Evolutionary conservation across 2,113 vertebrate species (phyloP).

Genomic region (Nyctereutes procyonoides): DNA sequence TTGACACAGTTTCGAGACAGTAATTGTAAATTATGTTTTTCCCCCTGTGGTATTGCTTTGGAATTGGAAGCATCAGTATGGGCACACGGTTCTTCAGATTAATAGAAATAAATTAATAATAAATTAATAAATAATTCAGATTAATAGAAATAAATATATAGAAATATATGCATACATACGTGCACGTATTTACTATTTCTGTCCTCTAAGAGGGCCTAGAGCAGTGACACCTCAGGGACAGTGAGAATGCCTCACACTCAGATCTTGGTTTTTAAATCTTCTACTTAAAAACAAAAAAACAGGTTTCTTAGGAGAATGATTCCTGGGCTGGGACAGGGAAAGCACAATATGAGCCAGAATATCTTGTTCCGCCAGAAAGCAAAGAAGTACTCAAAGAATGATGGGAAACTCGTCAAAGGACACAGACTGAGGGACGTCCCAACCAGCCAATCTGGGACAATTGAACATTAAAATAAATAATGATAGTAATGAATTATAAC

Average conservation of each 20-base stretch:
- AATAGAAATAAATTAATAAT: not conserved
- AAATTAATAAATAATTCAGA: not conserved
- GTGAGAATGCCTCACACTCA: not conserved
- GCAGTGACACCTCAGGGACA: not conserved
- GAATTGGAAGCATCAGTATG: not conserved
- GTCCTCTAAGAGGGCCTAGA: not conserved
- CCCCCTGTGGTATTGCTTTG: not conserved
- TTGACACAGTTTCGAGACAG: not conserved
- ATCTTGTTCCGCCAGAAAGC: not conserved
- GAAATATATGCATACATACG: not conserved
- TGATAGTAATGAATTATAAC: not conserved
- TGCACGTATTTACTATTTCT: not conserved
- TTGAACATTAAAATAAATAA: not conserved
- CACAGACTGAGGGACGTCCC: not conserved
- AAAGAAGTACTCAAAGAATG: not conserved
- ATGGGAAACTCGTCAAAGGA: not conserved
- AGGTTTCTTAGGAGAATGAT: slow-evolving; percentile 3
- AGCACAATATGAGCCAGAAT: not conserved
- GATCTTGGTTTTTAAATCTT: slow-evolving; percentile 49
- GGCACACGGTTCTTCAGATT: not conserved
- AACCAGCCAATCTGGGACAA: not conserved
- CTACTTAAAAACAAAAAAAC: not conserved
- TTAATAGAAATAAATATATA: slow-evolving; percentile 12
- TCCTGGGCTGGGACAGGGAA: not conserved
- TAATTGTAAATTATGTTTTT: slow-evolving; percentile 10